phyloP scores from a whole-genome alignment of 2,888 invertebrate genomes.

The Diarsia dahlii region DNA sequence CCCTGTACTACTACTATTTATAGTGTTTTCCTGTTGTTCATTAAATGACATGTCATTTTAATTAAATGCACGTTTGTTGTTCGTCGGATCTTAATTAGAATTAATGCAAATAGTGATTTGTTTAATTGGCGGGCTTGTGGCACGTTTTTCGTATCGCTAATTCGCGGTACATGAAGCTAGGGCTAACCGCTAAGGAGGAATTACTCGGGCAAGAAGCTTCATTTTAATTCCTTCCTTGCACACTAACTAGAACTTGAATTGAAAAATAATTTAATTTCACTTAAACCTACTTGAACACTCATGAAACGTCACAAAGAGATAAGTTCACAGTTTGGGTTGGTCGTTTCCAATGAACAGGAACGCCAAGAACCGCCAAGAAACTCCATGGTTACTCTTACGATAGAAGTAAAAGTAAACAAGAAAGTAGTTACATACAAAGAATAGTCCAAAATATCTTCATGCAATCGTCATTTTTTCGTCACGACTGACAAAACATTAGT shows the following conservation, averaged over 20 bases:
- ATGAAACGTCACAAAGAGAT: neutral
- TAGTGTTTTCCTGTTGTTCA: constrained; percentile 69
- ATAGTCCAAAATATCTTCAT: constrained; percentile 24
- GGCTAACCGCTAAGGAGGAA: neutral
- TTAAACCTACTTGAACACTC: neutral
- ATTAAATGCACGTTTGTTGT: constrained; percentile 57
- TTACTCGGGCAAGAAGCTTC: constrained; percentile 1
- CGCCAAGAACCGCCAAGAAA: neutral
- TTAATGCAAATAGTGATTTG: constrained; percentile 53
- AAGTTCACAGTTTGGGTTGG: neutral
- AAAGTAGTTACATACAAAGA: constrained; percentile 16
- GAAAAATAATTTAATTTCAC: too few species aligned
- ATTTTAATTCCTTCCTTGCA: too few species aligned
- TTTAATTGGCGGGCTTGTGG: constrained; percentile 39
- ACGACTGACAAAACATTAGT: constrained; percentile 48
- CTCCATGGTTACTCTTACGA: neutral
- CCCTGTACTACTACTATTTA: constrained; percentile 59
- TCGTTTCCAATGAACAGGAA: neutral
- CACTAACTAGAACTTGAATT: too few species aligned
- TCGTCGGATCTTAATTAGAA: constrained; percentile 48
- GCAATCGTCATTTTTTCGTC: constrained; percentile 25
- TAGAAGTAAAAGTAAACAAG: constrained; percentile 12
- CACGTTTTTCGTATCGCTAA: constrained; percentile 45
- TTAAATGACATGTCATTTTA: constrained; percentile 56
- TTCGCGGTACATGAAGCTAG: neutral